Evolutionary conservation across 2,888 invertebrate genomes (phyloP), one percentile per base, ranked within the genome.

Genomic region (Hydriomena furcata): DNA sequence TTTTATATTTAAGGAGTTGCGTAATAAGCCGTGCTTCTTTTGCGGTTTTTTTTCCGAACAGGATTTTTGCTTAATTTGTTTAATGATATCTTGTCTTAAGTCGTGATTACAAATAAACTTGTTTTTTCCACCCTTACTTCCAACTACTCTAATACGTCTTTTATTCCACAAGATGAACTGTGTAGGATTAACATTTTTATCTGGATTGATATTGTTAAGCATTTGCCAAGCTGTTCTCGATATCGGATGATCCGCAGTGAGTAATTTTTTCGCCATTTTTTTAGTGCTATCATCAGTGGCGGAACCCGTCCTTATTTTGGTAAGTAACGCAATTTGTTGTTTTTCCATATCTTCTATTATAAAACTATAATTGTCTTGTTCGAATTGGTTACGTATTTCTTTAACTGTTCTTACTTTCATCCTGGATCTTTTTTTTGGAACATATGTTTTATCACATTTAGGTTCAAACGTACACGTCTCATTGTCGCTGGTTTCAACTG

Each of bases 171-270:
- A 60, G 50, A 87, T 73, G 66, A 65, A 86, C 57, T 89, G 90
- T 30, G 67, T 70, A 8, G 77, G 45, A 66, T 82, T 53, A 25
- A 46, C 37, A 43, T 79, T 66, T 7, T 63, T 62, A 45, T 81
- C 70, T 13, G 86, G 83, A 60, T 90, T 90, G 21, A 90, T 65
- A 68, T 88, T 86, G 56, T 72, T 74, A 32, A 89, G 57, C 84
- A 90, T 89, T 72, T 87, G 82, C 89, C 89, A 90, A 8, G 79
- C 64, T n/a, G 76, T 58, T 63, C 78, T 82, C 13, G 79, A 76
- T 50, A 87, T 63, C 13, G 90, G 85, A 27, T 61, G 63, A 53
- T 79, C 72, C 40, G 66, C 62, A 41, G 71, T 73, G 31, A 91
- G 63, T 13, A 89, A 66, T 50, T 71, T 79, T 64, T 63, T 75